Base-by-base conservation (phyloP, 1,140 invertebrate genomes). In the Chymomyza costata region DNA sequence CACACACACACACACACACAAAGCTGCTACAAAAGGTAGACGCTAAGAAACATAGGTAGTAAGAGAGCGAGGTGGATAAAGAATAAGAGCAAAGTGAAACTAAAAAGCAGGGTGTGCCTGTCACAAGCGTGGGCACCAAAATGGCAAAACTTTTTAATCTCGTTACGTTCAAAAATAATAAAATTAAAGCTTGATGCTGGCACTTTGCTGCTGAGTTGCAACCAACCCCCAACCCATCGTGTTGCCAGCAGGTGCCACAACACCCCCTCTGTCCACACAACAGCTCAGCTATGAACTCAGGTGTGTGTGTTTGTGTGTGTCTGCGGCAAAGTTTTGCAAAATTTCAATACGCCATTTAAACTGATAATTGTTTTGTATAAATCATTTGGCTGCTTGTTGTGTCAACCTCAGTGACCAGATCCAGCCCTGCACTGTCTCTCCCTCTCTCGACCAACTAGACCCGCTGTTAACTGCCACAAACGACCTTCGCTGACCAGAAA, bases 291-390 rank as follows among this genome's bases (percentile, higher is more conserved):
- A 39, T 30, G 49, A 59, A 44, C 47, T 18, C 44, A 60, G 59
- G 46, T 53, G 35, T 8, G 46, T 53, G 35, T 8, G 8, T 8
- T 8, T 25, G 21, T 3, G 21, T 8, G 8, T 8, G 3, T 25
- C 8, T 25, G 21, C 3, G 21, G 21, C 21, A 64, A 71, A 80
- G 58, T 71, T 73, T 55, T 66, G 58, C 60, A 51, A 25, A 25
- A 50, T 80, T 80, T 78, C 71, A 78, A 78, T 78, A 80, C 68
- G 66, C 71, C 71, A 80, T 78, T 78, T 78, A 78, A 78, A 78
- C 66, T 67, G 71, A 78, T 80, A 78, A 80, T 78, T 78, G 63
- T 78, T 78, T 71, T 44, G 63, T 51, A 71, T 78, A 78, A 80
- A 78, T 80, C 71, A 76, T 78, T 62, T 65, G 25, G 61, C 47